Evolutionary conservation across 2,113 vertebrate species (phyloP).

Genomic region (Nothoprocta pentlandii): DNA sequence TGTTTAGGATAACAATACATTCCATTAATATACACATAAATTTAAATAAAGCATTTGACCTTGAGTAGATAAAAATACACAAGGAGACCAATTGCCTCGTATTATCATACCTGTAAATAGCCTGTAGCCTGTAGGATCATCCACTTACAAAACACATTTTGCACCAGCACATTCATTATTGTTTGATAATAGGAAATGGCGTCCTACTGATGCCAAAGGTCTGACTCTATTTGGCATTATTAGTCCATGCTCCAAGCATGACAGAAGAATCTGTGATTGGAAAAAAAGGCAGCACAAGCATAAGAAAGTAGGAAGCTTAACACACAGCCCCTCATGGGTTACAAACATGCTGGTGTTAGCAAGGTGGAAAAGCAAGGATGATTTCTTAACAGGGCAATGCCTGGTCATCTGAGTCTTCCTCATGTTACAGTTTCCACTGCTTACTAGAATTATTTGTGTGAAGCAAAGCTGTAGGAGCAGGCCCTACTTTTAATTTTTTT

Average conservation of each 20-base stretch:
- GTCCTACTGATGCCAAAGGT: neutral
- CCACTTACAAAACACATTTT: neutral
- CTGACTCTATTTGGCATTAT: neutral
- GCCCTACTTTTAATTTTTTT: neutral
- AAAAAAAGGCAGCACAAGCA: neutral
- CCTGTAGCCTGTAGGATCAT: neutral
- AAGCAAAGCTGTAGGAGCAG: neutral
- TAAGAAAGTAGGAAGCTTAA: neutral
- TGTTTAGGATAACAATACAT: neutral
- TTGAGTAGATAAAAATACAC: neutral
- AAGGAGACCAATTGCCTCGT: neutral
- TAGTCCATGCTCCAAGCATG: neutral
- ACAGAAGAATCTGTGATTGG: neutral
- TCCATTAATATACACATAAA: neutral
- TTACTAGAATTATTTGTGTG: neutral
- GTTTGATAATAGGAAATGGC: neutral
- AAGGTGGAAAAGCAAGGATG: neutral
- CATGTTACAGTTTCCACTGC: neutral
- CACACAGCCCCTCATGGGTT: neutral
- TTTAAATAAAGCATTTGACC: neutral
- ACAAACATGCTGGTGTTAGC: neutral
- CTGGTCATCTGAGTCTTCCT: neutral
- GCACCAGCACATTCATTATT: neutral
- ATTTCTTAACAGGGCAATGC: neutral
- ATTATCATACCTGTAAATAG: neutral